Evolutionary conservation across 2,888 invertebrate genomes (phyloP).

Genomic region (Pandemis heparana): DNA sequence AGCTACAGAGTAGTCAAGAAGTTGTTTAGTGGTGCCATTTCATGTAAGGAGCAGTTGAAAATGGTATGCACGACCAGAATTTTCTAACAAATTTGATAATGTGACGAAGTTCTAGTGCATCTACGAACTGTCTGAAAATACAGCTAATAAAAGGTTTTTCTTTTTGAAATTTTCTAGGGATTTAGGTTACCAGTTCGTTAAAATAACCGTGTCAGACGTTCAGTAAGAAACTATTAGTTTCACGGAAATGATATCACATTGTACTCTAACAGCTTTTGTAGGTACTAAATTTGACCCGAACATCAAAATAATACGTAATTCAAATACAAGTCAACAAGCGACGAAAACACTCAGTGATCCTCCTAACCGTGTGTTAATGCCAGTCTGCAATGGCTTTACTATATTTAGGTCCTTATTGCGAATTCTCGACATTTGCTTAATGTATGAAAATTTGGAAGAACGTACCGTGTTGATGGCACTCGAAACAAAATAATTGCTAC

Average conservation of each 20-base stretch:
- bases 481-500: slow-evolving; percentile 85
- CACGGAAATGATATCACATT: no score
- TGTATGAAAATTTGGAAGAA: slow-evolving; percentile 85
- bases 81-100: slow-evolving; percentile 24
- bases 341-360: slow-evolving; percentile 1
- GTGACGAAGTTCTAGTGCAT: background rate
- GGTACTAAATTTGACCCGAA: background rate
- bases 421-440: slow-evolving; percentile 84
- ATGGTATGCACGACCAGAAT: slow-evolving; percentile 26
- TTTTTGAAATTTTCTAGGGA: background rate
- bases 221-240: no score
- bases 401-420: slow-evolving; percentile 82
- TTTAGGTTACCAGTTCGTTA: no score
- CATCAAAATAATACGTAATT: slow-evolving; percentile 2
- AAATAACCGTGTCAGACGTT: no score
- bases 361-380: slow-evolving; percentile 10
- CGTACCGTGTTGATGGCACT: slow-evolving; percentile 84
- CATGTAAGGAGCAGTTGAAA: slow-evolving; percentile 39
- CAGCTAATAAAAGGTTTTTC: no score
- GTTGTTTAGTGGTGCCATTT: slow-evolving; percentile 51
- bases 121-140: no score
- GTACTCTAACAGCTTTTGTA: no score
- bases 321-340: background rate
- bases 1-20: slow-evolving; percentile 55
- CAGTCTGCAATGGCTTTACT: slow-evolving; percentile 47